Evolutionary conservation across 2,797 vertebrate species (phyloP).

Genomic region (Telmatherina bonti): DNA sequence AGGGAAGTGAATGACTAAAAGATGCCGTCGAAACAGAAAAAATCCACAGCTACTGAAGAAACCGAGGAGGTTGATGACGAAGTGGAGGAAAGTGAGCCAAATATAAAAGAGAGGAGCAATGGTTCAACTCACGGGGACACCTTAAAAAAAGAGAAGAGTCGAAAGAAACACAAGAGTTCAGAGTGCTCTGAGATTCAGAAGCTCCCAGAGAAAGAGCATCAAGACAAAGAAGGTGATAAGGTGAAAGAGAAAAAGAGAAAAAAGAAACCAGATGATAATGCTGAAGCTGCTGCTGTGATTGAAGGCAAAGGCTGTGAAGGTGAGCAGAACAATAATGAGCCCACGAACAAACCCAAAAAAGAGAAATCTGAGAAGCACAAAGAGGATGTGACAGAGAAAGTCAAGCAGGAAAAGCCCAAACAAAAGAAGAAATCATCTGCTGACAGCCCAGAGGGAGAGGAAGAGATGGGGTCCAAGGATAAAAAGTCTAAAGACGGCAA

Average conservation of each 20-base stretch:
- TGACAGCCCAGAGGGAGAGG: slow-evolving; percentile 57
- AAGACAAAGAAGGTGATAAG: slow-evolving; percentile 56
- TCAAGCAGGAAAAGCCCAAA: slow-evolving; percentile 75
- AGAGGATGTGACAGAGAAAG: slow-evolving; percentile 68
- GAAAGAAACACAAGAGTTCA: slow-evolving; percentile 63
- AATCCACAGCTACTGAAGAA: slow-evolving; percentile 78
- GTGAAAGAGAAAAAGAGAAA: slow-evolving; percentile 76
- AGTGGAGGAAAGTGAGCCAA: slow-evolving; percentile 75
- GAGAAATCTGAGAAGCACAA: slow-evolving; percentile 70
- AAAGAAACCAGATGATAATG: slow-evolving; percentile 64
- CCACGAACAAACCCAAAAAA: slow-evolving; percentile 66
- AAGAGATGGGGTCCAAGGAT: slow-evolving; percentile 74
- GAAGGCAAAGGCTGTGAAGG: slow-evolving; percentile 55
- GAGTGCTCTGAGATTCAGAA: slow-evolving; percentile 44
- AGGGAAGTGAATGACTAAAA: slow-evolving; percentile 90
- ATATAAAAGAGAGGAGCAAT: slow-evolving; percentile 70
- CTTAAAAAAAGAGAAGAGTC: slow-evolving; percentile 64
- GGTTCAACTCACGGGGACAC: slow-evolving; percentile 43
- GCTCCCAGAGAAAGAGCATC: slow-evolving; percentile 48
- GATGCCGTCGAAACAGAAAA: slow-evolving; percentile 89
- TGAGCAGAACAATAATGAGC: slow-evolving; percentile 85
- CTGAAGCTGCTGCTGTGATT: slow-evolving; percentile 55
- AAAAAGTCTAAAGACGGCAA: slow-evolving; percentile 84
- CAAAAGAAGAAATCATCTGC: slow-evolving; percentile 72
- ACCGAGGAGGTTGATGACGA: slow-evolving; percentile 82